Conservation (phyloP, 2,113 vertebrate genomes). For the Rhineura floridana region DNA sequence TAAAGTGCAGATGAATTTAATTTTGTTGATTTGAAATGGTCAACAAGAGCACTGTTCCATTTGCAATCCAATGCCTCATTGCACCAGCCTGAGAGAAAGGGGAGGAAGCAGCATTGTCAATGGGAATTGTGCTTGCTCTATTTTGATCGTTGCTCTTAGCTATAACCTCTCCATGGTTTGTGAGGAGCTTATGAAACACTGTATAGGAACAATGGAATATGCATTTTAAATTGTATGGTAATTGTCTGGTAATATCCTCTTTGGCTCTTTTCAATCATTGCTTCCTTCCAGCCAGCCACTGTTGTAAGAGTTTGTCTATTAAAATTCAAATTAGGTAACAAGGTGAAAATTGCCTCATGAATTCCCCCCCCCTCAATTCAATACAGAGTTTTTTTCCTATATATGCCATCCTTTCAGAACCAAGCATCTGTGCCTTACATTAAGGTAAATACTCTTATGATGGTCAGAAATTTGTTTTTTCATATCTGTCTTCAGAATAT, state of each 20-base stretch:
- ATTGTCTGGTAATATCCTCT: conserved; percentile 57
- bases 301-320: conserved; percentile 38
- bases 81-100: conserved; percentile 2
- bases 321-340: conserved; percentile 66
- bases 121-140: conserved; percentile 20
- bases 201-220: conserved; percentile 34
- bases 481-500: conserved; percentile 41
- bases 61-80: conserved; percentile 13
- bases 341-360: conserved; percentile 49
- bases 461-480: conserved; percentile 9
- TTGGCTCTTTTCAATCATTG: conserved; percentile 46
- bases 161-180: conserved; percentile 23
- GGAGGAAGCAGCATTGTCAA: not conserved
- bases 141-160: conserved; percentile 14
- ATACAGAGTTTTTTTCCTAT: conserved; percentile 1
- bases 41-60: not conserved
- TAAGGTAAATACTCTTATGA: not conserved
- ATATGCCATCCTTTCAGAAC: conserved; percentile 27
- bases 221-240: conserved; percentile 48
- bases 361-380: conserved; percentile 35
- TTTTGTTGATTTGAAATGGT: not conserved
- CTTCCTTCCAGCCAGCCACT: conserved; percentile 48
- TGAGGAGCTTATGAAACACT: conserved; percentile 23
- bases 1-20: conserved; percentile 16
- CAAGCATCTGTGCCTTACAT: not conserved